Conservation (phyloP, 2,797 vertebrate species). For the Megaceryle alcyon region DNA sequence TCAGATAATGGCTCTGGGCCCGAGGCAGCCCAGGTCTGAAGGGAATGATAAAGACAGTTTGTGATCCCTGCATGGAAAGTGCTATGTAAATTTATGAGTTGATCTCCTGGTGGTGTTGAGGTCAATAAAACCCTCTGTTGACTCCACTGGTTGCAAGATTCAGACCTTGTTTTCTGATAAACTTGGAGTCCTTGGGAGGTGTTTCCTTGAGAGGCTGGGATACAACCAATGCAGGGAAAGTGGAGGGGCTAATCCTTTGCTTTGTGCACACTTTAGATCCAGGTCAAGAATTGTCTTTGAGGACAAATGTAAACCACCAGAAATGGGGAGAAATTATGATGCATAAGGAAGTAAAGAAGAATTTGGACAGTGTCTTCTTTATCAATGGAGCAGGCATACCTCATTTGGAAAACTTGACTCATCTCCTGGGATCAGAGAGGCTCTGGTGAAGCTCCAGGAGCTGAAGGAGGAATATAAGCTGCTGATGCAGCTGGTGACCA, state of each 20-base stretch:
- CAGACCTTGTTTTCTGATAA: neutral
- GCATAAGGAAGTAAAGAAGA: neutral
- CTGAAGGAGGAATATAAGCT: neutral
- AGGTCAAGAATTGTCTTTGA: neutral
- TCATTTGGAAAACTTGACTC: neutral
- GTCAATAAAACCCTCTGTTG: neutral
- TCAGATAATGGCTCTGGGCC: neutral
- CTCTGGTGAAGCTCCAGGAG: neutral
- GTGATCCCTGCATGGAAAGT: neutral
- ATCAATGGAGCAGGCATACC: neutral
- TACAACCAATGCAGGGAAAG: neutral
- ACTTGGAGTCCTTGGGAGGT: neutral
- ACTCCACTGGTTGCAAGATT: neutral
- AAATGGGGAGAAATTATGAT: neutral
- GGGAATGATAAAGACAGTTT: neutral
- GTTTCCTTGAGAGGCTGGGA: neutral
- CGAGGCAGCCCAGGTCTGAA: neutral
- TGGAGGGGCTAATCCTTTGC: neutral
- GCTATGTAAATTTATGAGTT: neutral
- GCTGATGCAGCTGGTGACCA: neutral
- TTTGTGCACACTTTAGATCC: neutral
- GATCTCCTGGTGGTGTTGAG: neutral
- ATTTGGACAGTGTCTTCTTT: neutral
- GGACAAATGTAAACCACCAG: neutral
- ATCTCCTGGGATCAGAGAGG: slow-evolving; percentile 6